Conservation (phyloP, 2,888 invertebrate genomes). For the Diplazon laetatorius region DNA sequence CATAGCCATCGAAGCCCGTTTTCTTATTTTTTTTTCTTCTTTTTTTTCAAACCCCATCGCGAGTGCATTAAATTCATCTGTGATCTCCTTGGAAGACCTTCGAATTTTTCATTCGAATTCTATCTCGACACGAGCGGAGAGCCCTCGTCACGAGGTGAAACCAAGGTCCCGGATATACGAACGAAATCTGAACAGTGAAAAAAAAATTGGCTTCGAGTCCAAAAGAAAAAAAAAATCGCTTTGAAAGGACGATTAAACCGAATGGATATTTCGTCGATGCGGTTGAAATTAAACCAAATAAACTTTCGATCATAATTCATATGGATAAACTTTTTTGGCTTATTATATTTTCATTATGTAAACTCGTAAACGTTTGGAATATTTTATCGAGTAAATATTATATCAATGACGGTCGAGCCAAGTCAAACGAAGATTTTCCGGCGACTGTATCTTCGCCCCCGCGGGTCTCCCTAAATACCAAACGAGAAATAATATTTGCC, state of each 20-base stretch:
- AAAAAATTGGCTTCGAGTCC: neutral
- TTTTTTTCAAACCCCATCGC: too few relatives aligned
- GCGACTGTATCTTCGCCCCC: constrained; percentile 51
- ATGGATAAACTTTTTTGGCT: constrained; percentile 5
- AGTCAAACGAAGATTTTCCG: constrained; percentile 56
- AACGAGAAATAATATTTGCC: constrained; percentile 73
- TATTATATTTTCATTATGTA: constrained; percentile 15
- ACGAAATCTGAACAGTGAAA: neutral
- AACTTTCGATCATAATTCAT: neutral
- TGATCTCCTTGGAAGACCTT: constrained; percentile 53
- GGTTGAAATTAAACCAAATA: constrained; percentile 6
- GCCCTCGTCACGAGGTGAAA: constrained; percentile 43
- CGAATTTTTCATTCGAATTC: constrained; percentile 61
- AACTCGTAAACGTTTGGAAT: constrained; percentile 39
- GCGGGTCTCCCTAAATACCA: constrained; percentile 47
- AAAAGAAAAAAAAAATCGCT: neutral
- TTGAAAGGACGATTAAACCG: neutral
- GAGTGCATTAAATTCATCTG: constrained; percentile 31
- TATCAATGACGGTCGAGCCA: constrained; percentile 61
- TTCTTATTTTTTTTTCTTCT: too few relatives aligned
- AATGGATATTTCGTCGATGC: constrained; percentile 3
- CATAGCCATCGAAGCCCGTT: constrained; percentile 44
- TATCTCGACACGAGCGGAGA: neutral
- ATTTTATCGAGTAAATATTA: constrained; percentile 65
- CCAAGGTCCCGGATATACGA: constrained; percentile 53